Conservation (phyloP, 92 coral and sea anemone genomes). For the Zoanthus sansibaricus region DNA sequence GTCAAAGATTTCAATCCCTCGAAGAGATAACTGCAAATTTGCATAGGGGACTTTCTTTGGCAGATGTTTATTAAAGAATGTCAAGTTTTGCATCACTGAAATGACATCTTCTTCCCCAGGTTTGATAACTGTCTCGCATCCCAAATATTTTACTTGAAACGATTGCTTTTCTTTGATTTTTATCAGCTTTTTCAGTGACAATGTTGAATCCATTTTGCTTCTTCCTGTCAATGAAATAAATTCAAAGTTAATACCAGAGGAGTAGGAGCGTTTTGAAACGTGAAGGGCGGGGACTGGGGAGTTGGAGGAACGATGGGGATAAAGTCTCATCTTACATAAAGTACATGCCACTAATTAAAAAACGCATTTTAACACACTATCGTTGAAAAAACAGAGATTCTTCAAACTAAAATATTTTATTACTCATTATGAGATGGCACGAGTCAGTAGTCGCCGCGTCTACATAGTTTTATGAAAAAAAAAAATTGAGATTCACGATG, state of each 20-base stretch:
- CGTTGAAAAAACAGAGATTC: no score
- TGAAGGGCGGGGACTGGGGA: no score
- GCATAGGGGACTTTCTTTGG: conserved; percentile 11
- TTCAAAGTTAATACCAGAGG: background rate
- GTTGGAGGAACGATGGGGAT: no score
- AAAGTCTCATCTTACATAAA: no score
- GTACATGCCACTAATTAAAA: no score
- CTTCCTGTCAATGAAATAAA: background rate
- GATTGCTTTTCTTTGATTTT: background rate
- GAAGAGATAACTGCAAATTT: conserved; percentile 36
- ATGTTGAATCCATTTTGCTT: background rate
- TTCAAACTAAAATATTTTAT: no score
- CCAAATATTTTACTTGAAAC: conserved; percentile 46
- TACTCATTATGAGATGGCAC: no score
- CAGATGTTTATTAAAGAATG: conserved; percentile 13
- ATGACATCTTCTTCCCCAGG: conserved; percentile 51
- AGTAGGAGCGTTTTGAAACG: no score
- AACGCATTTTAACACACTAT: no score
- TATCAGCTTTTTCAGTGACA: background rate
- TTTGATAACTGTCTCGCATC: conserved; percentile 42
- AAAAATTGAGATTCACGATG: no score
- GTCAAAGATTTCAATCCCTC: conserved; percentile 40
- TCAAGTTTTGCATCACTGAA: conserved; percentile 47
- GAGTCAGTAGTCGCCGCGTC: no score
- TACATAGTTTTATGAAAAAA: no score